These are phyloP conservation scores for Acleris literana DNA, from an alignment of 2,888 invertebrate species.

Conservation along the genomic window DNA sequence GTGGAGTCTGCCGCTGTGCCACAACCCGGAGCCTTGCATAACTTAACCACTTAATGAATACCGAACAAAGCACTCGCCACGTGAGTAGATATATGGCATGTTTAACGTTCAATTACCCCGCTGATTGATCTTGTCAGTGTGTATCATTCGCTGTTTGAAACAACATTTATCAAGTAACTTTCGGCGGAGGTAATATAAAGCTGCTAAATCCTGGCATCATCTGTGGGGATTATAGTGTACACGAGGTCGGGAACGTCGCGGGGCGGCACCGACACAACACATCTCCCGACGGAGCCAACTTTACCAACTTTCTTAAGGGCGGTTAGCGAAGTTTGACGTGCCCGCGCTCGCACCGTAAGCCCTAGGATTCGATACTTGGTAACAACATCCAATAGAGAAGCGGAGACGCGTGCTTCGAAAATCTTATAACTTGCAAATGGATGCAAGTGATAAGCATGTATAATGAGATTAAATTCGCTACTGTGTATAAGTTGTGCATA, in stretches of 20 bases:
- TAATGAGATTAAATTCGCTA: conserved; percentile 24
- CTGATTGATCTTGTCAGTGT: conserved; percentile 41
- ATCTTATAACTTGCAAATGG: conserved; percentile 34
- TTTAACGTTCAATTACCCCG: conserved; percentile 20
- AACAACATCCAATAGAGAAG: conserved; percentile 69
- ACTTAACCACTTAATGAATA: neutral
- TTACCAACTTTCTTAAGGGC: conserved; percentile 79
- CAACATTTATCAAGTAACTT: conserved; percentile 71
- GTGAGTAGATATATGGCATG: neutral
- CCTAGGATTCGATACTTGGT: conserved; percentile 75
- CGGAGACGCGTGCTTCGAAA: conserved; percentile 49
- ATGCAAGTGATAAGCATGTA: conserved; percentile 34
- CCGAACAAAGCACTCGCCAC: neutral
- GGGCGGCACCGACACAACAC: conserved; percentile 62
- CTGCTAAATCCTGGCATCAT: conserved; percentile 78
- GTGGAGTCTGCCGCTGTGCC: neutral
- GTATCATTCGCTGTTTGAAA: conserved; percentile 47
- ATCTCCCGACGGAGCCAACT: conserved; percentile 76
- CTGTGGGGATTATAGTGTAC: conserved; percentile 79
- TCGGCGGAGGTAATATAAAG: conserved; percentile 71
- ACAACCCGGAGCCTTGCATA: neutral
- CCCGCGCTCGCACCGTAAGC: conserved; percentile 77
- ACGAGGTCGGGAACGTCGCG: conserved; percentile 61
- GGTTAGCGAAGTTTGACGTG: conserved; percentile 81
- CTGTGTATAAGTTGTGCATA: conserved; percentile 1